Conservation (phyloP, 2,797 vertebrate genomes). For the Carcharodon carcharias region DNA sequence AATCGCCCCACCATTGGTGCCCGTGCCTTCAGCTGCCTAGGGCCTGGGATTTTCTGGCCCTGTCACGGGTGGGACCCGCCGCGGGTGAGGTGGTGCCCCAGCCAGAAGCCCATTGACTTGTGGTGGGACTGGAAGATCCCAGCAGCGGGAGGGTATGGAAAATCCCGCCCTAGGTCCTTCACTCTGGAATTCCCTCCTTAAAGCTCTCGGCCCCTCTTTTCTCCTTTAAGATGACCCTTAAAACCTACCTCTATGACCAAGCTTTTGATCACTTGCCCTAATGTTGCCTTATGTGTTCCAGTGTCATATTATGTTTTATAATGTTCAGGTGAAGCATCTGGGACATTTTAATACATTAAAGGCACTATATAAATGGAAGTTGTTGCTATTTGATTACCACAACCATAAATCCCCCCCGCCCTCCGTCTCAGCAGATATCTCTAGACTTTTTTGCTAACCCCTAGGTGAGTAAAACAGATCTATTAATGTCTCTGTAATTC, state of each 20-base stretch:
- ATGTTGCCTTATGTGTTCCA: no score
- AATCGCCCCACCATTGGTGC: background rate
- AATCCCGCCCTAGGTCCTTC: background rate
- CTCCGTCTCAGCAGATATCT: background rate
- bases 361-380: background rate
- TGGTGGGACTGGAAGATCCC: no score
- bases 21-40: background rate
- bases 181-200: background rate
- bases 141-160: no score
- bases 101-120: no score
- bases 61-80: no score
- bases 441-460: background rate
- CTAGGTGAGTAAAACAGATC: background rate
- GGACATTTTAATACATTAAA: background rate
- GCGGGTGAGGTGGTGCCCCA: no score
- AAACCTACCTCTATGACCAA: background rate
- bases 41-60: no score
- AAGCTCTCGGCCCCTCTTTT: background rate
- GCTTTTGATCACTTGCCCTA: background rate
- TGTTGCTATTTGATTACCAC: background rate
- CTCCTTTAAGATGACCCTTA: background rate
- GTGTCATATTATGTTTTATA: background rate
- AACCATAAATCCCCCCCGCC: background rate
- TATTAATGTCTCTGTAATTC: background rate
- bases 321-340: background rate